phyloP scores from a whole-genome alignment of 2,888 invertebrate species.

The Mycalesis mineus region DNA sequence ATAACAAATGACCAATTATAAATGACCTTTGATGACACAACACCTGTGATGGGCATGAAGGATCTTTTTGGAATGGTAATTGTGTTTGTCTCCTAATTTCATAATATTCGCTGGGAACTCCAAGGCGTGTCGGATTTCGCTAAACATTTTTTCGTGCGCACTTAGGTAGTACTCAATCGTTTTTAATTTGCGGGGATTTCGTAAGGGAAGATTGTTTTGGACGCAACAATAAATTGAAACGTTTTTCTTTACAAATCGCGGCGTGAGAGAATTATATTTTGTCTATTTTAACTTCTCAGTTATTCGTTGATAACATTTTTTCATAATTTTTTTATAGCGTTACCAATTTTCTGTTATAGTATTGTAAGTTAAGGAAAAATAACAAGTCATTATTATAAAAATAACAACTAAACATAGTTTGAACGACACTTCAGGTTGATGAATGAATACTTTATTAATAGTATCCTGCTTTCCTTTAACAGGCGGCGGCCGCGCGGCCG shows the following conservation, averaged over 20 bases:
- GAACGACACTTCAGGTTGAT: no score
- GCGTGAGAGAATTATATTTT: background rate
- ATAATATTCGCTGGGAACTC: conserved; percentile 18
- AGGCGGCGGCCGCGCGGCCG: no score
- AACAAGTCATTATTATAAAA: no score
- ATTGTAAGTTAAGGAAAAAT: no score
- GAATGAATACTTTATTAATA: no score
- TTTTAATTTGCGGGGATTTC: background rate
- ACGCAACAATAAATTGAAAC: background rate
- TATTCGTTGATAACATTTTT: no score
- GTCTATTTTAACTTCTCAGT: background rate
- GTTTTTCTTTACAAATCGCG: background rate
- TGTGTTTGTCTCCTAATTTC: conserved; percentile 22
- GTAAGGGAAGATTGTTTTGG: background rate
- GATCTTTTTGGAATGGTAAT: conserved; percentile 26
- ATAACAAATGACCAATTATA: conserved; percentile 28
- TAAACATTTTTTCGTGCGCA: conserved; percentile 2
- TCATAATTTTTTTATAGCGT: no score
- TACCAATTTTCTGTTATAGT: no score
- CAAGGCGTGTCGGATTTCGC: conserved; percentile 9
- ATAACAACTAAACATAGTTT: no score
- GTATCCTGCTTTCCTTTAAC: no score
- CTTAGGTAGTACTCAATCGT: background rate
- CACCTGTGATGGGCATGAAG: conserved; percentile 32
- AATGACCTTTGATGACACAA: conserved; percentile 32